These are phyloP conservation scores for Pan troglodytes DNA, from an alignment of 2,113 vertebrate species.

Conservation along the genomic window NHGRI_mPanTro3-v2.1_pri NC_072411.2:92588501-92589000, in stretches of 20 bases:
- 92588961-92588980: conserved; percentile 83
- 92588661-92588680: neutral
- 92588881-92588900: neutral
- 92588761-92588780: neutral
- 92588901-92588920: neutral
- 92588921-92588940: neutral
- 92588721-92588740: neutral
- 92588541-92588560: neutral
- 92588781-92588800: neutral
- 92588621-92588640: neutral
- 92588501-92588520: neutral
- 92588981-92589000: conserved; percentile 76
- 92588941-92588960: conserved; percentile 55
- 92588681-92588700: neutral
- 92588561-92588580: neutral
- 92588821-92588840: neutral
- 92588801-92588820: neutral
- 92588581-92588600: neutral
- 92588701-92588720: neutral
- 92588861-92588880: neutral
- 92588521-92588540: neutral
- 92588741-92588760: neutral
- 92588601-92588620: neutral
- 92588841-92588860: neutral
- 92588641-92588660: neutral